Percentiles rank a stretch among this genome's conserved stretches.
Evolutionary conservation across 2,113 vertebrate species (phyloP).

Genomic region (Amphilophus citrinellus): DNA sequence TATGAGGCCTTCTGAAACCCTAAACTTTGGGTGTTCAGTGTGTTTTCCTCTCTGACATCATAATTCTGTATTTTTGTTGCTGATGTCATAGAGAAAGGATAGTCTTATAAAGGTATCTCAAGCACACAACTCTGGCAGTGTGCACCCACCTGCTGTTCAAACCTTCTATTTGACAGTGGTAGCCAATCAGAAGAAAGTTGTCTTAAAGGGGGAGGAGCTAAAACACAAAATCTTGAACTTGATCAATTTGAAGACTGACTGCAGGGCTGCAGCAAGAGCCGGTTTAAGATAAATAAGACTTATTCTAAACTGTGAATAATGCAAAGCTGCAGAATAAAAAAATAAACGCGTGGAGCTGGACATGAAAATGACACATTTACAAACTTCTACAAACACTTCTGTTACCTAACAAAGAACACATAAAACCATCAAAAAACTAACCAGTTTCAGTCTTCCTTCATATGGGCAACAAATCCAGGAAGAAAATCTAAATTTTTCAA

Average conservation of each 20-base stretch:
- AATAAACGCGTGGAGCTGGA: too few species aligned
- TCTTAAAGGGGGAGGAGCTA: not conserved
- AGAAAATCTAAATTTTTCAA: not conserved
- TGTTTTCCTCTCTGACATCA: not conserved
- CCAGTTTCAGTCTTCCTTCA: too few species aligned
- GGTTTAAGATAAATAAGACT: not conserved
- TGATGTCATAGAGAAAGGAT: fast-evolving
- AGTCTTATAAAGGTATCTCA: fast-evolving
- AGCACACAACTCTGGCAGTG: too few species aligned
- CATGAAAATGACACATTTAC: too few species aligned
- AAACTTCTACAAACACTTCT: too few species aligned
- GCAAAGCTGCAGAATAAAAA: too few species aligned
- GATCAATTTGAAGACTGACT: not conserved
- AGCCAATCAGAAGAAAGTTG: not conserved
- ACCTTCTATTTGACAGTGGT: not conserved
- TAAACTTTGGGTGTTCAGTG: too few species aligned
- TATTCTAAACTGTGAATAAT: not conserved
- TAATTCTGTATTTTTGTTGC: not conserved
- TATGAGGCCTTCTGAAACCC: too few species aligned
- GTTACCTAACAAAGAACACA: too few species aligned
- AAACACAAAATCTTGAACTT: not conserved
- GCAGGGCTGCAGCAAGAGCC: too few species aligned
- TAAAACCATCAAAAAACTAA: too few species aligned
- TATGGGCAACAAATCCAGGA: too few species aligned
- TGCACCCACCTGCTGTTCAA: not conserved